These are phyloP conservation scores for Pilophorus perplexus DNA, from an alignment of 2,888 invertebrate genomes.

Conservation along the genomic window DNA sequence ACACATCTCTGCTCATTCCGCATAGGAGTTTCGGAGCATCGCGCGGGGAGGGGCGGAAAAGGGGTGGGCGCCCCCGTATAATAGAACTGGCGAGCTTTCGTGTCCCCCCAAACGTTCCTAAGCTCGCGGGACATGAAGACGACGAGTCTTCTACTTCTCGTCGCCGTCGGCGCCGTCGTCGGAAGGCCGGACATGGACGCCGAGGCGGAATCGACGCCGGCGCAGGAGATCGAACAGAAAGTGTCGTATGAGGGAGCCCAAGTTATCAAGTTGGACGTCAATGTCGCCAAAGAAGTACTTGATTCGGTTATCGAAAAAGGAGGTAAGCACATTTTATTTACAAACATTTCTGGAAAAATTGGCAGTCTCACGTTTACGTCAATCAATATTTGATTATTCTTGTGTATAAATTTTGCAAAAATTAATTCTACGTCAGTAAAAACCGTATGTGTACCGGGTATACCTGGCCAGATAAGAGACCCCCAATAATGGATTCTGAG, in stretches of 20 bases:
- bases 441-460: no score
- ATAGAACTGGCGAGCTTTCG: no score
- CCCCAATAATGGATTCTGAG: no score
- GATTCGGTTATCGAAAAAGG: conserved; percentile 59
- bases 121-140: no score
- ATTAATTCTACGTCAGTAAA: not conserved
- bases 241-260: conserved; percentile 74
- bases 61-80: no score
- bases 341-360: no score
- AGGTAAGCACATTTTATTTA: conserved; percentile 54
- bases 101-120: no score
- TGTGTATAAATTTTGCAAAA: not conserved
- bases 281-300: conserved; percentile 58
- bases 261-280: conserved; percentile 57
- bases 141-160: not conserved
- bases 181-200: conserved; percentile 5
- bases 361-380: no score
- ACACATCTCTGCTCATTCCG: no score
- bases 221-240: conserved; percentile 35
- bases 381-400: not conserved
- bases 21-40: no score
- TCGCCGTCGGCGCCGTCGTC: not conserved
- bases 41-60: no score
- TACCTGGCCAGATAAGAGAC: no score
- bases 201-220: conserved; percentile 7